These are phyloP conservation scores for Oncorhynchus tshawytscha DNA, from an alignment of 2,113 vertebrate genomes.

Conservation along the genomic window DNA sequence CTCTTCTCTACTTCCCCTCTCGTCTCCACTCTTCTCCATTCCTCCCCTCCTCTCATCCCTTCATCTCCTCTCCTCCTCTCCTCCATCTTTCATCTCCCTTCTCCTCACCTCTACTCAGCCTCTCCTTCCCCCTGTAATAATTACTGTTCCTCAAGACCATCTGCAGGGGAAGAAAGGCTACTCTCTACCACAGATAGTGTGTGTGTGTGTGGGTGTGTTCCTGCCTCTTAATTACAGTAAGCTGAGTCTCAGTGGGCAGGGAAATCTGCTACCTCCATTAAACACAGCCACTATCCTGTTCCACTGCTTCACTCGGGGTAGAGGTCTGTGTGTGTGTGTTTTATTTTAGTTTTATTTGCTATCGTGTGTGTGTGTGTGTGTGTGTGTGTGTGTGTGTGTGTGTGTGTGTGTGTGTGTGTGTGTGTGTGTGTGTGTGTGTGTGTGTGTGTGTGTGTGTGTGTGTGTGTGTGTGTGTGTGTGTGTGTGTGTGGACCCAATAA, in stretches of 20 bases:
- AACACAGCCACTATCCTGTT: neutral
- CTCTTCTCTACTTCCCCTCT: too few species aligned
- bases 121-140: slow-evolving; percentile 33
- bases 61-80: neutral
- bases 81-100: neutral
- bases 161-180: slow-evolving; percentile 29
- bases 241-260: slow-evolving; percentile 31
- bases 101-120: slow-evolving; percentile 14
- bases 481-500: neutral
- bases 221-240: slow-evolving; percentile 46
- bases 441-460: too few species aligned
- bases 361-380: too few species aligned
- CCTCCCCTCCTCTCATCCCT: neutral
- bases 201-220: slow-evolving; percentile 20
- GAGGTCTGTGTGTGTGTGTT: too few species aligned
- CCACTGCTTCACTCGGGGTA: too few species aligned
- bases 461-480: too few species aligned
- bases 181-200: slow-evolving; percentile 1
- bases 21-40: neutral
- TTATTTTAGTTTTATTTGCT: too few species aligned
- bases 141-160: slow-evolving; percentile 51
- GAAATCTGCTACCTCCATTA: slow-evolving; percentile 31
- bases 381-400: too few species aligned
- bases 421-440: too few species aligned
- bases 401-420: too few species aligned